These are phyloP conservation scores for Stercorarius parasiticus DNA, from an alignment of 2,113 vertebrate species.

Conservation along the genomic window DNA sequence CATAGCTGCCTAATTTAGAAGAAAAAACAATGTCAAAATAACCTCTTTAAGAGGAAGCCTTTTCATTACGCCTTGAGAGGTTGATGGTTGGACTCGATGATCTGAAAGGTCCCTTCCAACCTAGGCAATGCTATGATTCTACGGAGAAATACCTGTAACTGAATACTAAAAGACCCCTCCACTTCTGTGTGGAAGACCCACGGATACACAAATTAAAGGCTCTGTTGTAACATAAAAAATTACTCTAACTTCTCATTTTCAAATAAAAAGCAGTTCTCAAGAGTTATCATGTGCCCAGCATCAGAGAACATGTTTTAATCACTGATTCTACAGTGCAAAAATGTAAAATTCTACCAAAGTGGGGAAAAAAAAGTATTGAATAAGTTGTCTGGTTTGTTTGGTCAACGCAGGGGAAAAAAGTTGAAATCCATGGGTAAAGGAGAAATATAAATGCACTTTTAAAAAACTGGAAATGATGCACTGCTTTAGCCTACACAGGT, in stretches of 20 bases:
- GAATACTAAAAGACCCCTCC: neutral
- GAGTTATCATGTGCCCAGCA: neutral
- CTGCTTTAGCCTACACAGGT: neutral
- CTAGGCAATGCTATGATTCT: no score
- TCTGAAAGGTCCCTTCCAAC: no score
- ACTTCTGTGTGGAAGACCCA: neutral
- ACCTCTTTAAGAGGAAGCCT: neutral
- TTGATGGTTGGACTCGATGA: no score
- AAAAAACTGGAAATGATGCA: neutral
- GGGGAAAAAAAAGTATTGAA: neutral
- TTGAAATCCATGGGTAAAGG: neutral
- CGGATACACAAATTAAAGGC: neutral
- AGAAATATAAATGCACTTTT: neutral
- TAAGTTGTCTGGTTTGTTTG: neutral
- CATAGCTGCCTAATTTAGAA: neutral
- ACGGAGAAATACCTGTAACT: neutral
- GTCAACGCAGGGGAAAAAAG: neutral
- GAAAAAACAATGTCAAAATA: neutral
- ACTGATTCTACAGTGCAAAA: neutral
- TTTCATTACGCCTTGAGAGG: neutral
- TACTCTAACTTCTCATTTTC: neutral
- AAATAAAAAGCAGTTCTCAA: neutral
- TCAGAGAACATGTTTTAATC: neutral
- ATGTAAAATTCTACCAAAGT: neutral
- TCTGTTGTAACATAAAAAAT: neutral